These are phyloP conservation scores for Calcarius ornatus DNA, from an alignment of 2,113 vertebrate genomes.

Conservation along the genomic window DNA sequence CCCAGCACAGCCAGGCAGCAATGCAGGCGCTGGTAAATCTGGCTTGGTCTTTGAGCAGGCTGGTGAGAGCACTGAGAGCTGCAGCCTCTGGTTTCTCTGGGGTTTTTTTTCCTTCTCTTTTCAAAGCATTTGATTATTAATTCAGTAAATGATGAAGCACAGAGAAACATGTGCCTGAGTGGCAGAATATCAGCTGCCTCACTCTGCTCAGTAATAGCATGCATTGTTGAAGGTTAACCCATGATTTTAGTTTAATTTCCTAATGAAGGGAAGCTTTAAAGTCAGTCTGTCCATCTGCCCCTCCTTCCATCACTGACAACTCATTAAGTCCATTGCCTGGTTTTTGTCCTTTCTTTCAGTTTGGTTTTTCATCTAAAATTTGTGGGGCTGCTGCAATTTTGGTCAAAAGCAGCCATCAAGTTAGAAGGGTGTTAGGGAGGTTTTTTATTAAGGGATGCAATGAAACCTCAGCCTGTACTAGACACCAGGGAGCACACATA, in stretches of 20 bases:
- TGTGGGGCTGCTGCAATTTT: neutral
- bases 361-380: neutral
- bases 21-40: neutral
- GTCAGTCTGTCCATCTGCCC: neutral
- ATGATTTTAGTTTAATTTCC: neutral
- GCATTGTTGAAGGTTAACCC: neutral
- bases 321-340: neutral
- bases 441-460: neutral
- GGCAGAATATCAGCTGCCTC: neutral
- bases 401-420: neutral
- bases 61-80: neutral
- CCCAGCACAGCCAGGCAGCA: accelerated
- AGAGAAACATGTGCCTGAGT: neutral
- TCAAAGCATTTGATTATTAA: conserved; percentile 8
- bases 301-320: neutral
- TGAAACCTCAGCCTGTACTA: neutral
- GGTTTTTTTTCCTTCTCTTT: neutral
- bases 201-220: neutral
- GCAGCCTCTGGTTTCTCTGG: neutral
- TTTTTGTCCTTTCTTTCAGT: neutral
- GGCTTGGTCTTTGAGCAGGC: neutral
- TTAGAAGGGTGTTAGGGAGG: neutral
- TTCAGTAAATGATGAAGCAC: neutral
- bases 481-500: neutral
- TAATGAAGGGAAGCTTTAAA: neutral